Percentiles rank a stretch among this genome's conserved stretches.
phyloP scores from a whole-genome alignment of 30 jellyfish, hydroid and myxozoan genomes.

The Hydractinia echinata region DNA sequence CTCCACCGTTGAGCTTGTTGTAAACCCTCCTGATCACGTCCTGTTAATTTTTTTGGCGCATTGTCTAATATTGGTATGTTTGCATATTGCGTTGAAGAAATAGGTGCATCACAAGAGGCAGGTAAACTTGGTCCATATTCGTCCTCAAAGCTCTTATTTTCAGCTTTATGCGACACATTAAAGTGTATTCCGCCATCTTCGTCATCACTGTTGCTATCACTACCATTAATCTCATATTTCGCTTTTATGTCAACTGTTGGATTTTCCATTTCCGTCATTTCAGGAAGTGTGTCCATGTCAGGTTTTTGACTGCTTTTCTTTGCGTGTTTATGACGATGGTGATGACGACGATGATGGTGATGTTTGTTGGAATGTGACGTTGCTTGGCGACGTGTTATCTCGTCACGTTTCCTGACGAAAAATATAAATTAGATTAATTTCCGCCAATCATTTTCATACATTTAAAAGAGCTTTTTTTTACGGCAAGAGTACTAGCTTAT shows the following conservation, averaged over 20 bases:
- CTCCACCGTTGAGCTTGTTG: constrained; percentile 9
- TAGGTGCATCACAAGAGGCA: not conserved
- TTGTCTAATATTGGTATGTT: constrained; percentile 11
- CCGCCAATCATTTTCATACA: too few relatives aligned
- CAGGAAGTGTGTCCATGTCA: constrained; percentile 42
- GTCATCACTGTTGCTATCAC: not conserved
- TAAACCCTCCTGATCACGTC: constrained; percentile 15
- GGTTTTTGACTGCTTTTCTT: constrained; percentile 38
- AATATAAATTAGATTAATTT: too few relatives aligned
- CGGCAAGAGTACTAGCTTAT: too few relatives aligned
- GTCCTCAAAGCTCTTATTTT: too few relatives aligned
- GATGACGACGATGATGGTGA: constrained; percentile 56
- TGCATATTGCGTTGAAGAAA: not conserved
- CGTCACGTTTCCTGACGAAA: too few relatives aligned
- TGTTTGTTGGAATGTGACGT: constrained; percentile 29
- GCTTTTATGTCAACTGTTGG: not conserved
- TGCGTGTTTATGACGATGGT: constrained; percentile 15
- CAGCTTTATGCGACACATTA: not conserved
- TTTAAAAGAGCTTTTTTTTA: too few relatives aligned
- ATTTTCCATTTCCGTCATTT: constrained; percentile 33
- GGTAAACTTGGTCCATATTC: not conserved
- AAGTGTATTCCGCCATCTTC: constrained; percentile 1
- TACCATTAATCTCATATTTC: not conserved
- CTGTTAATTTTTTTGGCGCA: constrained; percentile 13
- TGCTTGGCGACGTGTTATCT: too few relatives aligned